These are phyloP conservation scores for Hoplodrina ambigua DNA, from an alignment of 2,888 invertebrate species.

Conservation along the genomic window DNA sequence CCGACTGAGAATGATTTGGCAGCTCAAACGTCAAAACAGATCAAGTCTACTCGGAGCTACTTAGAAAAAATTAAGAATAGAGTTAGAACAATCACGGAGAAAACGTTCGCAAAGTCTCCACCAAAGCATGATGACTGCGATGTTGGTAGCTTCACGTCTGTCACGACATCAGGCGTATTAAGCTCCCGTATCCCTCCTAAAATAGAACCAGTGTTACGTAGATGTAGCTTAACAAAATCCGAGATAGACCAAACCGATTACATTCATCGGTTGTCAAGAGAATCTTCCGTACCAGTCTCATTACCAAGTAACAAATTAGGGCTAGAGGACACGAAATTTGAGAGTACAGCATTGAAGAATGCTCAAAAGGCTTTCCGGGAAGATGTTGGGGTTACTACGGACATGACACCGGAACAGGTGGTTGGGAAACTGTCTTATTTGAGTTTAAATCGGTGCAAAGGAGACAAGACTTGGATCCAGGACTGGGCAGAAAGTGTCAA, in stretches of 20 bases:
- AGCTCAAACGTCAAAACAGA: conserved; percentile 86
- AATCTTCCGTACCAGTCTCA: conserved; percentile 85
- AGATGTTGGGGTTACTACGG: conserved; percentile 73
- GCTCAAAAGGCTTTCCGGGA: conserved; percentile 82
- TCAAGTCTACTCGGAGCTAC: conserved; percentile 89
- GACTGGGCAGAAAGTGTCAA: conserved; percentile 92
- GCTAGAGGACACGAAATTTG: conserved; percentile 79
- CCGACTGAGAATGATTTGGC: conserved; percentile 86
- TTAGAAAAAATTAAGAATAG: conserved; percentile 91
- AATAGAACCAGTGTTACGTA: conserved; percentile 79
- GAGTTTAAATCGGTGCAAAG: conserved; percentile 87
- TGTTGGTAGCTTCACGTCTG: conserved; percentile 92
- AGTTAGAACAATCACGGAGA: conserved; percentile 89
- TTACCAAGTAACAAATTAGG: conserved; percentile 78
- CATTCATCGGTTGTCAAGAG: conserved; percentile 84
- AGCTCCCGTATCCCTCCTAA: conserved; percentile 86
- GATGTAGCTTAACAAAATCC: conserved; percentile 92
- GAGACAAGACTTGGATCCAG: conserved; percentile 91
- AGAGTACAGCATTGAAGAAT: conserved; percentile 82
- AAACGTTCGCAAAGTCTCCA: conserved; percentile 89
- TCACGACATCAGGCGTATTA: conserved; percentile 93
- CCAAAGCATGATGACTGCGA: conserved; percentile 86
- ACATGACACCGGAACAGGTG: conserved; percentile 79
- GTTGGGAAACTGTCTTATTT: conserved; percentile 85
- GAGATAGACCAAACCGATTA: conserved; percentile 93